Evolutionary conservation across 2,888 invertebrate species (phyloP), one percentile per base, ranked within the genome.

Genomic region (Drosophila atroscutellata): DNA sequence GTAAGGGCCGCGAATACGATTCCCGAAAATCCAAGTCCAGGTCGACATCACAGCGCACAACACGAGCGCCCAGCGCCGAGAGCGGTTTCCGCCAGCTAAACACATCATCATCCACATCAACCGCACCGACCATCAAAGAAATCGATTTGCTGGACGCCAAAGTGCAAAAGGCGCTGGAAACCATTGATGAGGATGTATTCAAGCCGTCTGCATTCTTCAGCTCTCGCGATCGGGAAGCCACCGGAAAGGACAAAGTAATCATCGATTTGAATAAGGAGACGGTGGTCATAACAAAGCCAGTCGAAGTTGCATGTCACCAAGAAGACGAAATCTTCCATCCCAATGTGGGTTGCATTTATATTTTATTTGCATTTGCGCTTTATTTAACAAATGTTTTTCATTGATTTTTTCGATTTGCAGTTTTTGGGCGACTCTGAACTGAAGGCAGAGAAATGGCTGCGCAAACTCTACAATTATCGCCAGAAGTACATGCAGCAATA

Each of bases 381-480:
- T 65, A 58, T 60, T 45, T 52, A 59, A 66, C 45, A 32, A 26
- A 37, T 59, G 26, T 26, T 55, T 13, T 37, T n/a, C 3, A 15
- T 45, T 28, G 32, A n/a, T 13, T 54, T 67, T 59, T 49, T n/a
- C 6, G 4, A n/a, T 86, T 66, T 70, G 52, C 79, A 97, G 96
- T 95, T 96, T 90, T 94, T 96, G 86, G 94, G 95, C 57, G 95
- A 95, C 92, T 95, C 95, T 91, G 95, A 95, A 78, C 94, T 94
- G 60, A 94, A 95, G 68, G 94, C 95, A 87, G 96, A 97, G 76
- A 96, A 95, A 93, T 97, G 97, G 97, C 94, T 96, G 36, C 96
- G 95, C 84, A 95, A 95, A 87, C 92, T 95, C 2, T 95, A 94
- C 84, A 94, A 94, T 51, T 94, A 95, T 76, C 94, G 96, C 62